phyloP scores from a whole-genome alignment of 2,888 invertebrate species.

The Dryomyza anilis region DNA sequence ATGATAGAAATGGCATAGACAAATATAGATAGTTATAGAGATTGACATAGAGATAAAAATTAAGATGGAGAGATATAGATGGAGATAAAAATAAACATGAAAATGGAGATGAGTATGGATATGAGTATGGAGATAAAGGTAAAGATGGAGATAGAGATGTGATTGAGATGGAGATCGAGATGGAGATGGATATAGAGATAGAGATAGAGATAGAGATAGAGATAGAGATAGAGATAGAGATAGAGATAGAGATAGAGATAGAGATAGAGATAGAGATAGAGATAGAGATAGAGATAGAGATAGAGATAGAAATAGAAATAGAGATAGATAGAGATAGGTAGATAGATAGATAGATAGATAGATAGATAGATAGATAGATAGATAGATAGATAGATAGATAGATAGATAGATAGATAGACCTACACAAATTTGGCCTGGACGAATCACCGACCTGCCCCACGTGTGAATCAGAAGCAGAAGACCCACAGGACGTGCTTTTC shows the following conservation, averaged over 20 bases:
- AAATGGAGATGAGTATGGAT: background rate
- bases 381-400: background rate
- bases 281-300: background rate
- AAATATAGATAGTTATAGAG: background rate
- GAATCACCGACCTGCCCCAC: too few species aligned
- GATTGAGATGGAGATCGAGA: background rate
- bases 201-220: background rate
- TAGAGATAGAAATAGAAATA: background rate
- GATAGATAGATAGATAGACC: background rate
- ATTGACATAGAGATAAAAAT: background rate
- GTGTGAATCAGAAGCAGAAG: background rate
- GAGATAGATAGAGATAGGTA: background rate
- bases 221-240: background rate
- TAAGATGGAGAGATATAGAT: too few species aligned
- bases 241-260: background rate
- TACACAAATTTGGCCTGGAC: too few species aligned
- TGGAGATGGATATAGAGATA: background rate
- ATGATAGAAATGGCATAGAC: background rate
- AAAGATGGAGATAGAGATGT: background rate
- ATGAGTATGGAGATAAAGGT: background rate
- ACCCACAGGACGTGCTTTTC: background rate
- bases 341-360: background rate
- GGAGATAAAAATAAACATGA: background rate
- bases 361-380: background rate
- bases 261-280: background rate